Percentiles rank a stretch among this genome's conserved stretches.
Evolutionary conservation across 2,888 invertebrate genomes (phyloP).

Genomic region (Mechanitis mazaeus): DNA sequence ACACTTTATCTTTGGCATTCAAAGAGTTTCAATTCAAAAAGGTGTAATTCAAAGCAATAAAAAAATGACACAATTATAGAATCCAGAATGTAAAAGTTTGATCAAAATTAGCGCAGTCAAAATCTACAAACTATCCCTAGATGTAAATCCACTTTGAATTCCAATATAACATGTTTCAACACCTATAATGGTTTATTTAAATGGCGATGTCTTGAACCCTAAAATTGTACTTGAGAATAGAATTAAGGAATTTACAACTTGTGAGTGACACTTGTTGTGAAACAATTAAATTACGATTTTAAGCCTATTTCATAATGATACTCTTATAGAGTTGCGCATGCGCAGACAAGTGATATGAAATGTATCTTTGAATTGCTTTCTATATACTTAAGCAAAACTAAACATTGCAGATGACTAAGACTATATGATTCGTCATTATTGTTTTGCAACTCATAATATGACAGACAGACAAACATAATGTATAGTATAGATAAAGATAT

Average conservation of each 20-base stretch:
- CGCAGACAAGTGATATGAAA: neutral
- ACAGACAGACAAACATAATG: too few species aligned
- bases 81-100: neutral
- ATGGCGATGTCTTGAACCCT: constrained; percentile 16
- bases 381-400: too few species aligned
- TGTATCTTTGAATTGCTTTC: neutral
- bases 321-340: constrained; percentile 8
- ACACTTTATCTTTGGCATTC: too few species aligned
- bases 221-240: constrained; percentile 6
- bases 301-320: constrained; percentile 15
- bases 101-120: neutral
- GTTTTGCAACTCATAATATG: too few species aligned
- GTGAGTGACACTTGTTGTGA: constrained; percentile 19
- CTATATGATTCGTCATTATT: too few species aligned
- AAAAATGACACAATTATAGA: neutral
- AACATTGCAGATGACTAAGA: too few species aligned
- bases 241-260: constrained; percentile 8
- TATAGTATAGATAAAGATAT: too few species aligned
- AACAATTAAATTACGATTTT: constrained; percentile 20
- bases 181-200: constrained; percentile 23
- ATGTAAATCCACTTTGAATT: constrained; percentile 16
- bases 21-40: too few species aligned
- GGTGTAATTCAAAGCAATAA: too few species aligned
- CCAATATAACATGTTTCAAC: constrained; percentile 22
- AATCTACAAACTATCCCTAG: constrained; percentile 7